These are phyloP conservation scores for Ictalurus furcatus DNA, from an alignment of 2,113 vertebrate genomes.

Conservation along the genomic window DNA sequence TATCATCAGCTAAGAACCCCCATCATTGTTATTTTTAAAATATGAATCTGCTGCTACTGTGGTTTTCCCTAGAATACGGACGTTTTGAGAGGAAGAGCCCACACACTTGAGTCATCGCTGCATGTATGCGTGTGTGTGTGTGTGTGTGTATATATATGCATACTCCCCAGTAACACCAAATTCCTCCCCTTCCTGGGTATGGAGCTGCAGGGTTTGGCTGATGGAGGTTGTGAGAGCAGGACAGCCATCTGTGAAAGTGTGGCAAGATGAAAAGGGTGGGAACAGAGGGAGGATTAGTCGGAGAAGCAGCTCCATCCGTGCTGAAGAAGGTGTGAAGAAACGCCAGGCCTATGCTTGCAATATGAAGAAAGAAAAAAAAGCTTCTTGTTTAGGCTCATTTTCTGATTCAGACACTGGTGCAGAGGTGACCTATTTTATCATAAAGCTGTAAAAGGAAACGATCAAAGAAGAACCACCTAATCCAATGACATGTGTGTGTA, in stretches of 20 bases:
- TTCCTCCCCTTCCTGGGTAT: conserved; percentile 34
- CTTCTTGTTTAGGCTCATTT: not conserved
- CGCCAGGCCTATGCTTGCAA: not conserved
- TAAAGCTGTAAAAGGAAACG: not conserved
- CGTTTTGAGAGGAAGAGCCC: conserved; percentile 26
- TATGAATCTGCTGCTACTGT: not conserved
- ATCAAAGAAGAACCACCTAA: not conserved
- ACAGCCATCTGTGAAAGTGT: conserved; percentile 52
- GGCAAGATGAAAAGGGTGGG: conserved; percentile 25
- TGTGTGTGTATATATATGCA: not conserved
- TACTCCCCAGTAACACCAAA: conserved; percentile 21
- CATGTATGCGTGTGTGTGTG: not conserved
- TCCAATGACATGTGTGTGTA: not conserved
- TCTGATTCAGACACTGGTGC: not conserved
- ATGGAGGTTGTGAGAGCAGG: conserved; percentile 35
- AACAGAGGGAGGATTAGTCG: conserved; percentile 35
- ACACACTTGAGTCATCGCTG: conserved; percentile 38
- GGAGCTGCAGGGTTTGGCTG: conserved; percentile 42
- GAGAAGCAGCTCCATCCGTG: conserved; percentile 5
- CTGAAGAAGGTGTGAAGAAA: conserved; percentile 1
- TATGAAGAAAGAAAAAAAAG: not conserved
- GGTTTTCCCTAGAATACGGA: conserved; percentile 1
- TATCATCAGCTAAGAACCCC: not conserved
- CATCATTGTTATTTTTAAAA: not conserved
- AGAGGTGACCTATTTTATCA: not conserved